These are phyloP conservation scores for Plusia festucae DNA, from an alignment of 2,888 invertebrate species.

Conservation along the genomic window DNA sequence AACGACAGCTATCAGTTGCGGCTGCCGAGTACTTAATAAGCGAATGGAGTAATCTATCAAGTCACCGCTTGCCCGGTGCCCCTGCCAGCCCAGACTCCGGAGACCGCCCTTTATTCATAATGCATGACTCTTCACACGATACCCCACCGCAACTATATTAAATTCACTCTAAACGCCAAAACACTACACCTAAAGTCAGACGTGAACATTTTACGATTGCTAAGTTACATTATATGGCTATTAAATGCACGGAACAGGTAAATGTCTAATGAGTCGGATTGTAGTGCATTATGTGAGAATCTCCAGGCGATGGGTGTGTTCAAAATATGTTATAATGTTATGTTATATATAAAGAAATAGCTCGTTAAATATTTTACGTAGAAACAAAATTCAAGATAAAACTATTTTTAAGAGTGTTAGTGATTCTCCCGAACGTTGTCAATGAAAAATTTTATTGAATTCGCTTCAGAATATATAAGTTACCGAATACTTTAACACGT, in stretches of 20 bases:
- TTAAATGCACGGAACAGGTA: neutral
- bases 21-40: slow-evolving; percentile 43
- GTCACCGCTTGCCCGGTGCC: slow-evolving; percentile 51
- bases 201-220: slow-evolving; percentile 16
- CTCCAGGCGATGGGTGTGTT: neutral
- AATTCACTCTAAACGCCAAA: slow-evolving; percentile 41
- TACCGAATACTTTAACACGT: too few relatives aligned
- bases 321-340: too few relatives aligned
- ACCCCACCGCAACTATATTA: slow-evolving; percentile 54
- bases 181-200: slow-evolving; percentile 21
- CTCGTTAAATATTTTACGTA: too few relatives aligned
- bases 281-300: neutral
- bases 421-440: too few relatives aligned
- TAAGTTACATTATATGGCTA: slow-evolving; percentile 8
- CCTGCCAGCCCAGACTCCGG: slow-evolving; percentile 50
- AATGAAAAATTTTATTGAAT: neutral
- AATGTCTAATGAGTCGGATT: neutral
- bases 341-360: too few relatives aligned
- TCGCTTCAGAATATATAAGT: neutral
- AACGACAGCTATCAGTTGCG: slow-evolving; percentile 24
- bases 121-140: slow-evolving; percentile 71
- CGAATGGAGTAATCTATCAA: slow-evolving; percentile 71
- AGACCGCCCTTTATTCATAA: slow-evolving; percentile 72
- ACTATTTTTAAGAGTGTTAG: too few relatives aligned
- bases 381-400: too few relatives aligned